Base-by-base conservation (phyloP, 2,888 invertebrate species). In the Pandemis cinnamomeana region DNA sequence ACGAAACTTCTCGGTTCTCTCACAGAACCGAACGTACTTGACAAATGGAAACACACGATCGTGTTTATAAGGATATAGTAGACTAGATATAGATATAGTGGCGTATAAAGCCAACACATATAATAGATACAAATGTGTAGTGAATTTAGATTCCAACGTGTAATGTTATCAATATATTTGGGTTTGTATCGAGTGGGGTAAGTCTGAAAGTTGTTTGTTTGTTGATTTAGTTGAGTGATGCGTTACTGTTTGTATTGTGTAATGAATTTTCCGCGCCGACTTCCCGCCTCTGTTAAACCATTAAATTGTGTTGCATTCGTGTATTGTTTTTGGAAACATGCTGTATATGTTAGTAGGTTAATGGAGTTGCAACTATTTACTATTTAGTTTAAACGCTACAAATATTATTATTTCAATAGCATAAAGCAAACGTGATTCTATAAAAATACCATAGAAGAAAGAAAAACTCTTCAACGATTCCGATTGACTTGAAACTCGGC, bases 1-100 rank as follows among this genome's bases (percentile, higher is more conserved):
- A 64, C 7, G 71, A 67, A 71, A 75, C 46, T 64, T 64, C 36
- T 36, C 64, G 69, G 64, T 64, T 64, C 36, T n/a, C 64, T n/a
- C 48, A 5, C 53, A 67, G 58, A 64, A 48, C 46, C 42, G 61
- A 71, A 73, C 74, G 76, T 76, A 74, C 76, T 78, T 76, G 80
- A 79, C 77, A 77, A 78, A 79, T 80, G 78, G 78, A 71, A 78
- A 78, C 75, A 67, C 76, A 77, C 75, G 76, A 46, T 48, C 67
- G 72, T 76, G 77, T 78, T 78, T 78, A 77, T 78, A 77, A 76
- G 75, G 76, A 78, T 78, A 74, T 75, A 75, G 61, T 61, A 41
- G 2, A 10, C 58, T 15, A 58, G 27, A 58, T 27, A 58, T 41
- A 61, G 41, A 64, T 13, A 46, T 27, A 48, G 63, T 27, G 20